Conservation (phyloP, 2,113 vertebrate species). For the Ictalurus furcatus region DNA sequence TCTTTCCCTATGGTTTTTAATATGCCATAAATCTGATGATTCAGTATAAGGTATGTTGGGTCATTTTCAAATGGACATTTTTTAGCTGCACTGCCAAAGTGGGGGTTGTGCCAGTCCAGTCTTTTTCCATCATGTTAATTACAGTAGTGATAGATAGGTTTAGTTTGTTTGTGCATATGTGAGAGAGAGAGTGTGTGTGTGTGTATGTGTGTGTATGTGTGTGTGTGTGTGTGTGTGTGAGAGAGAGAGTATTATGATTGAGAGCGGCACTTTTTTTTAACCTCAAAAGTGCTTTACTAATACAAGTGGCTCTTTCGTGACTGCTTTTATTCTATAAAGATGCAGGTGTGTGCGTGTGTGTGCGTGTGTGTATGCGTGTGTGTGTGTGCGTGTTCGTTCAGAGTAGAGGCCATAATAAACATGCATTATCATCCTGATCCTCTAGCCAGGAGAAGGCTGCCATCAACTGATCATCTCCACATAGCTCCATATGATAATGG, state of each 20-base stretch:
- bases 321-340: slow-evolving; percentile 61
- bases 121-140: slow-evolving; percentile 56
- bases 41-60: slow-evolving; percentile 51
- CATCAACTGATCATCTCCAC: slow-evolving; percentile 52
- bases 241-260: slow-evolving; percentile 52
- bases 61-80: slow-evolving; percentile 48
- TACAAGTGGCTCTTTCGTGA: slow-evolving; percentile 48
- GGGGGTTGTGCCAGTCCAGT: slow-evolving; percentile 21
- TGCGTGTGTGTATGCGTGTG: slow-evolving; percentile 34
- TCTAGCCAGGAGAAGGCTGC: slow-evolving; percentile 42
- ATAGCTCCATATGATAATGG: slow-evolving; percentile 77
- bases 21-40: slow-evolving; percentile 55
- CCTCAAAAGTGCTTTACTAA: slow-evolving; percentile 51
- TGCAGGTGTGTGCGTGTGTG: slow-evolving; percentile 26
- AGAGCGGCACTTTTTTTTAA: slow-evolving; percentile 53
- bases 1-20: slow-evolving; percentile 24
- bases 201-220: neutral
- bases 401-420: slow-evolving; percentile 53
- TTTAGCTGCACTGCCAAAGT: slow-evolving; percentile 41
- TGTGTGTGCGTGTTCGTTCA: slow-evolving; percentile 36
- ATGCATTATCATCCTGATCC: slow-evolving; percentile 57
- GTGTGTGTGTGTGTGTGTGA: slow-evolving; percentile 7
- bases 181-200: neutral
- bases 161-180: slow-evolving; percentile 34
- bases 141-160: slow-evolving; percentile 55